These are phyloP conservation scores for Arenaria interpres DNA, from an alignment of 2,113 vertebrate genomes.

Conservation along the genomic window DNA sequence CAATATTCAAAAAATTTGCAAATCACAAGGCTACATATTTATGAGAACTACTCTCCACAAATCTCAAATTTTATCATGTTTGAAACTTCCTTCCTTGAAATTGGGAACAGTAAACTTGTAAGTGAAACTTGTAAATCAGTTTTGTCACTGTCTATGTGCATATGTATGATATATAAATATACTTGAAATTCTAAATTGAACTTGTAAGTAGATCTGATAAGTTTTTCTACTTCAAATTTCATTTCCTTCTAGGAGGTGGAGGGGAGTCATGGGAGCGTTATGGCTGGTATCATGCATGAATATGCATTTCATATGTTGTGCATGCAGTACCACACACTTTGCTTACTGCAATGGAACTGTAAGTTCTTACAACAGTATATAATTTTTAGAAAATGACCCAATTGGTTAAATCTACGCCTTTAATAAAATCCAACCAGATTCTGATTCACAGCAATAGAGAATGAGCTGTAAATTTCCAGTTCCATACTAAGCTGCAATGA, in stretches of 20 bases:
- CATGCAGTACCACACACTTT: background rate
- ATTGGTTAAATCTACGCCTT: background rate
- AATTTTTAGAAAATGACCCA: background rate
- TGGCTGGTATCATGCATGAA: background rate
- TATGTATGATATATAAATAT: constrained; percentile 2
- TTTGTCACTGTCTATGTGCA: constrained; percentile 12
- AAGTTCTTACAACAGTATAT: background rate
- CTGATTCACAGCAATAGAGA: background rate
- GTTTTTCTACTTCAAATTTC: background rate
- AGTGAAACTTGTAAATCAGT: constrained; percentile 53
- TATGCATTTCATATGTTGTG: background rate
- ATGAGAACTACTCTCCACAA: constrained; percentile 8
- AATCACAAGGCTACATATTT: constrained; percentile 15
- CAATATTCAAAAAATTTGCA: background rate
- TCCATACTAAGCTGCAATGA: background rate
- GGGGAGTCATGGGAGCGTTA: background rate
- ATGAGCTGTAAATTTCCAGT: background rate
- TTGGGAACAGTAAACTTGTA: constrained; percentile 21
- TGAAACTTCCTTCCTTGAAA: background rate
- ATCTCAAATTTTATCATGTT: background rate
- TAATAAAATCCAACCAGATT: background rate
- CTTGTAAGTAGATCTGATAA: constrained; percentile 16
- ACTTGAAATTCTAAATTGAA: constrained; percentile 11
- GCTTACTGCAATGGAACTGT: background rate
- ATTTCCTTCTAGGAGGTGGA: background rate